Conservation (phyloP, 2,797 vertebrate genomes). For the Eurystomus glaucurus region DNA sequence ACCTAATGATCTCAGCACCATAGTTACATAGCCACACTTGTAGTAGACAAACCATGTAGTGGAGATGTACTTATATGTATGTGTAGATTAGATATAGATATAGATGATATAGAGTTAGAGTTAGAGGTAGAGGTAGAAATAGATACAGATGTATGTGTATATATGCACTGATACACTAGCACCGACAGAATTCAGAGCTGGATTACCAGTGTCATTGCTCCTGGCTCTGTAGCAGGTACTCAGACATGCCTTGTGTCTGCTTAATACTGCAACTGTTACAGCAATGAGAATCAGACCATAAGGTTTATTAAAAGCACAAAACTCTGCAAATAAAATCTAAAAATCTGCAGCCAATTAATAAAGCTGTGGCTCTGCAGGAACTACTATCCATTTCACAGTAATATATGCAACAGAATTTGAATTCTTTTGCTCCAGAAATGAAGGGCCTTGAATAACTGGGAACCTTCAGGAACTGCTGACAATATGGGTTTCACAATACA, state of each 20-base stretch:
- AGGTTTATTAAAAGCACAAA: constrained; percentile 1
- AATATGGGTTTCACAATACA: rapidly evolving
- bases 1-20: background rate
- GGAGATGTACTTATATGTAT: no score
- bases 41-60: background rate
- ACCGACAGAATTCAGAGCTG: background rate
- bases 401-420: background rate
- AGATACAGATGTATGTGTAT: background rate
- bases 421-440: background rate
- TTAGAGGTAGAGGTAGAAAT: background rate
- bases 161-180: background rate
- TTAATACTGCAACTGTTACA: background rate
- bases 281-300: background rate
- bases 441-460: background rate
- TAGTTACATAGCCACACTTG: background rate
- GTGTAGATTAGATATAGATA: background rate
- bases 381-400: background rate
- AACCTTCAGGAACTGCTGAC: background rate
- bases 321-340: background rate
- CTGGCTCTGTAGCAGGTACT: background rate
- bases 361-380: background rate
- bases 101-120: background rate
- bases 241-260: background rate
- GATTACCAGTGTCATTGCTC: background rate
- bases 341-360: constrained; percentile 7